A percentile compares a stretch with the other conserved stretches of the same genome.
These are phyloP conservation scores for Alitta virens DNA, from an alignment of 2,888 invertebrate species.

Conservation along the genomic window DNA sequence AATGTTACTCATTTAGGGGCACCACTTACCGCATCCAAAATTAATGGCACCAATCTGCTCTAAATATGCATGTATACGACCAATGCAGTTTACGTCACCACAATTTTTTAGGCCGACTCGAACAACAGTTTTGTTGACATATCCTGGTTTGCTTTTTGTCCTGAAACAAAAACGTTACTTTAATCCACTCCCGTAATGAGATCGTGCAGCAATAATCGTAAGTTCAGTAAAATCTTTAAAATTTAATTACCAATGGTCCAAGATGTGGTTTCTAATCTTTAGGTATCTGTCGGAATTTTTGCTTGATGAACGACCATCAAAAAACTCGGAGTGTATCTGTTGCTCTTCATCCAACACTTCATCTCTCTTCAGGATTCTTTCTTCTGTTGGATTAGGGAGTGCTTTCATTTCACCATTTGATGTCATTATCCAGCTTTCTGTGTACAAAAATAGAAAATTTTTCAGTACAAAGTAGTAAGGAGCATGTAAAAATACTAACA, in stretches of 20 bases:
- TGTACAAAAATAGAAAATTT: not conserved
- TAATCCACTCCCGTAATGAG: too few relatives aligned
- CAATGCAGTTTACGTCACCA: constrained; percentile 66
- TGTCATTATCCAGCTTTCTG: constrained; percentile 12
- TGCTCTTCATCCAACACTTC: constrained; percentile 62
- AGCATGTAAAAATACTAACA: too few relatives aligned
- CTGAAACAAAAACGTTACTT: constrained; percentile 30
- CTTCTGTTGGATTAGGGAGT: constrained; percentile 60
- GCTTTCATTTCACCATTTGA: constrained; percentile 35
- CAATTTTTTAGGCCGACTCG: constrained; percentile 64
- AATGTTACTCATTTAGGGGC: too few relatives aligned
- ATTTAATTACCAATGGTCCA: constrained; percentile 60
- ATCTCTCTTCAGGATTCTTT: constrained; percentile 55
- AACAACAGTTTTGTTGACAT: constrained; percentile 64
- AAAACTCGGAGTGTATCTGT: constrained; percentile 63
- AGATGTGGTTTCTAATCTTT: constrained; percentile 64
- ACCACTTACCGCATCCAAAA: constrained; percentile 62
- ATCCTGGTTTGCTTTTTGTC: constrained; percentile 60
- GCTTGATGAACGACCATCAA: constrained; percentile 60
- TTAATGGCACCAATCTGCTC: constrained; percentile 68
- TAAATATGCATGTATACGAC: constrained; percentile 64
- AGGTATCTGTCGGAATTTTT: constrained; percentile 65
- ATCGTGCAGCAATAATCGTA: too few relatives aligned
- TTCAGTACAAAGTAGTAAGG: too few relatives aligned
- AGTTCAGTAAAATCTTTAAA: too few relatives aligned